phyloP scores from a whole-genome alignment of 2,888 invertebrate species.

The Cantharis rufa region DNA sequence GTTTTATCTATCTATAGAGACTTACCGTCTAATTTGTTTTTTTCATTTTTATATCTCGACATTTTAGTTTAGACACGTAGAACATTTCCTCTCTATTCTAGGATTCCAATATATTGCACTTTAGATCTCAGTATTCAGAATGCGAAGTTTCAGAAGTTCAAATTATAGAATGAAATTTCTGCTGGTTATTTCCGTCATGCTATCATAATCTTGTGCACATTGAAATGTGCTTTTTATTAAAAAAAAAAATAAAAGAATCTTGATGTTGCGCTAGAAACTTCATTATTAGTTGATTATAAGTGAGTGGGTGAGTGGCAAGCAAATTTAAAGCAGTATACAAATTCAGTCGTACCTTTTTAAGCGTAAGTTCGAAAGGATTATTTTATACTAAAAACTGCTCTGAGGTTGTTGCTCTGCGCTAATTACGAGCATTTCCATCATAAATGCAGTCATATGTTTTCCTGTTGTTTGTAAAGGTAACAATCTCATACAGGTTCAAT shows the following conservation, averaged over 20 bases:
- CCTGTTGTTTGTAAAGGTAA: not conserved
- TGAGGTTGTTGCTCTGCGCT: not conserved
- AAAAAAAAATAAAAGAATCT: not conserved
- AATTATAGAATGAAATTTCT: not conserved
- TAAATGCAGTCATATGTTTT: not conserved
- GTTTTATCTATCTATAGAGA: not conserved
- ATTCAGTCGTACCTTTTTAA: not conserved
- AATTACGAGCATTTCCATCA: not conserved
- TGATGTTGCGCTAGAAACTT: not conserved
- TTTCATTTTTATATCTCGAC: not conserved
- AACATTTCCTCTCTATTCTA: not conserved
- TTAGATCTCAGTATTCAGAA: not conserved
- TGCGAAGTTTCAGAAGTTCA: not conserved
- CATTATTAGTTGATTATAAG: not conserved
- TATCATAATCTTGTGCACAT: not conserved
- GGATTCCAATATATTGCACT: not conserved
- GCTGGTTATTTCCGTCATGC: not conserved
- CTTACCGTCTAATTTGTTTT: not conserved
- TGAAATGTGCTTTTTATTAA: not conserved
- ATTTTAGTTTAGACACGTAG: not conserved
- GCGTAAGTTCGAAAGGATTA: not conserved
- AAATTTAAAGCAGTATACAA: not conserved
- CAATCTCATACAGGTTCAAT: not conserved
- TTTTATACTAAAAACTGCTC: not conserved
- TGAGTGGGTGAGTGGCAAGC: not conserved